Conservation (phyloP, 2,797 vertebrate species). For the Halcyon leucocephala region DNA sequence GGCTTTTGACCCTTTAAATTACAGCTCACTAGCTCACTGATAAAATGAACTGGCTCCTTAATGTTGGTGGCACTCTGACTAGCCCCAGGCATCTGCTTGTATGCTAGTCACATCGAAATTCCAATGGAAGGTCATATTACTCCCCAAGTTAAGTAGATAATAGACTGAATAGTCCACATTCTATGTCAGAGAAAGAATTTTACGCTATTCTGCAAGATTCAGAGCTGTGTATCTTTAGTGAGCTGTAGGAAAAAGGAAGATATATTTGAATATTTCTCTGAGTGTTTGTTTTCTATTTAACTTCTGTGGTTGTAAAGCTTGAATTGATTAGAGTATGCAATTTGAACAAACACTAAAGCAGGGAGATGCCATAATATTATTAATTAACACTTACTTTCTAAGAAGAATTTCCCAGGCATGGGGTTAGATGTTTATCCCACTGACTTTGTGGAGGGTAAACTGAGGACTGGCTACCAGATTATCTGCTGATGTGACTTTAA, state of each 20-base stretch:
- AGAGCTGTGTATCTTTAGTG: background rate
- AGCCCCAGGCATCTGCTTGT: background rate
- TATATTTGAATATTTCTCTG: background rate
- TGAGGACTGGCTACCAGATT: background rate
- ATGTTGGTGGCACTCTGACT: background rate
- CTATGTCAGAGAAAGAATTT: background rate
- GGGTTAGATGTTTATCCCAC: background rate
- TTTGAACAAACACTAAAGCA: background rate
- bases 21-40: background rate
- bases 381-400: background rate
- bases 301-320: background rate
- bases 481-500: background rate
- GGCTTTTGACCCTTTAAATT: slow-evolving; percentile 68
- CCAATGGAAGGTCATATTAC: background rate
- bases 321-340: background rate
- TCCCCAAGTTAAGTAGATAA: background rate
- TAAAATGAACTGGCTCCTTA: background rate
- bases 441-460: background rate
- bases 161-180: background rate
- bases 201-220: background rate
- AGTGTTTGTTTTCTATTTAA: background rate
- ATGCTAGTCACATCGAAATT: background rate
- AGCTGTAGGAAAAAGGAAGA: background rate
- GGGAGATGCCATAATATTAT: background rate
- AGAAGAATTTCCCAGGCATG: background rate